Conservation (phyloP, 2,797 vertebrate genomes). For the Mormyrus hasselquistii region DNA sequence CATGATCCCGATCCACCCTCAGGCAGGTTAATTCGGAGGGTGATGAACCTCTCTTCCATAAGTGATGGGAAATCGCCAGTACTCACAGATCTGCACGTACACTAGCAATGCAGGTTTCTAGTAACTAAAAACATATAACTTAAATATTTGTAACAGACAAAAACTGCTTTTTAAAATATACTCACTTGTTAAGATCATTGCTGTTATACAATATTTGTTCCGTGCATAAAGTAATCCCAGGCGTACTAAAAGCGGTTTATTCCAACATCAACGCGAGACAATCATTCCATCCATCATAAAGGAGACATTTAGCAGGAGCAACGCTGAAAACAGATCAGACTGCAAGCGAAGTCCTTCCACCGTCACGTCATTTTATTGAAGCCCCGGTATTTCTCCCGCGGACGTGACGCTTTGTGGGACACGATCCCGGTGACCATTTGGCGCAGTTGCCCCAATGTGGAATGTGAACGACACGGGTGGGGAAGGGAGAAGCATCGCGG, state of each 20-base stretch:
- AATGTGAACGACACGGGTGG: slow-evolving; percentile 57
- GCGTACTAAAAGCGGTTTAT: slow-evolving; percentile 19
- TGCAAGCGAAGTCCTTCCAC: background rate
- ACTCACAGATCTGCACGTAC: background rate
- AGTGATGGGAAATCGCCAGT: background rate
- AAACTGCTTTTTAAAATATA: slow-evolving; percentile 20
- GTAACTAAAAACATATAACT: background rate
- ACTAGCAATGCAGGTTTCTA: background rate
- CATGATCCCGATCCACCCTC: background rate
- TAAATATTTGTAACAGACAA: background rate
- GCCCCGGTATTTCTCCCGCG: background rate
- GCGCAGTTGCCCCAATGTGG: slow-evolving; percentile 32
- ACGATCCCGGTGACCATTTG: background rate
- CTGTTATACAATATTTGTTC: slow-evolving; percentile 20
- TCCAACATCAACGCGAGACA: slow-evolving; percentile 42
- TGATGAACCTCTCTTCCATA: background rate
- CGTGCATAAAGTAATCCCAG: slow-evolving; percentile 18
- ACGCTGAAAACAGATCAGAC: background rate
- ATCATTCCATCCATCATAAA: slow-evolving; percentile 39
- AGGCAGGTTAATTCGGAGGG: background rate
- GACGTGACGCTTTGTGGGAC: background rate
- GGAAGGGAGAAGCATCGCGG: background rate
- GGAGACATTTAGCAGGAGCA: background rate
- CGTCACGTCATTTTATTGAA: background rate
- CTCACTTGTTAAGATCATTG: slow-evolving; percentile 66